Evolutionary conservation across 2,797 vertebrate species (phyloP), one percentile per base, ranked within the genome.

Genomic region (Microtus agrestis): DNA sequence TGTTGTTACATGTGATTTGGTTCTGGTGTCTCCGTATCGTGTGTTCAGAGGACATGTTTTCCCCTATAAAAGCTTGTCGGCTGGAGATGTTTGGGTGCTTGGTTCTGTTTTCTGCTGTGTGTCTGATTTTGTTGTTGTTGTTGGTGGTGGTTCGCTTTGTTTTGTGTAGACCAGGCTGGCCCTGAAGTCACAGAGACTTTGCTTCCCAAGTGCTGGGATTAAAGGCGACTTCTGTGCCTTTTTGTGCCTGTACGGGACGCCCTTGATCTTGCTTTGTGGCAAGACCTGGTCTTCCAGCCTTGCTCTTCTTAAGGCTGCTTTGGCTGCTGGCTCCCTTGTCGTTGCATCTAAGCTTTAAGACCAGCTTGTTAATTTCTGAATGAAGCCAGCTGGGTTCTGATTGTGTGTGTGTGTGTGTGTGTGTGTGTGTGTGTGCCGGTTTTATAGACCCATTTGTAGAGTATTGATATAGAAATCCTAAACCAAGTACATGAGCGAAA

Each of bases 201-300:
- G 37, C 37, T 65, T n/a, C 19, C 40, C 13, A 19, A 48, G 43
- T n/a, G 43, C 43, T 86, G 82, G 82, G 31, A 51, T 86, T 48
- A 69, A 51, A 69, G 43, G 31, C 4, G 0, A 21, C 31, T 86
- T 86, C 82, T 67, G 19, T 51, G 19, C 71, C n/a, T 81, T 89
- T 54, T 87, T 91, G 31, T 48, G 8, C 48, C 61, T 40, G 0
- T 10, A 14, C 7, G 19, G 9, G 73, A n/a, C 1, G 19, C 15
- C 81, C 48, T 91, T 91, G 84, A 77, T 78, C 13, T 74, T 93
- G 48, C 56, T 88, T 65, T 92, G n/a, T 17, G 23, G 43, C 67
- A 51, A 86, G 12, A 48, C 87, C 56, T 40, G 4, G 23, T 92
- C n/a, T 80, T 79, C 92, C 74, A 76, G 5, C 63, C 15, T 46